A percentile compares a stretch with the other conserved stretches of the same genome.
These are phyloP conservation scores for Phaethornis superciliosus DNA, from an alignment of 2,113 vertebrate species.

Conservation along the genomic window DNA sequence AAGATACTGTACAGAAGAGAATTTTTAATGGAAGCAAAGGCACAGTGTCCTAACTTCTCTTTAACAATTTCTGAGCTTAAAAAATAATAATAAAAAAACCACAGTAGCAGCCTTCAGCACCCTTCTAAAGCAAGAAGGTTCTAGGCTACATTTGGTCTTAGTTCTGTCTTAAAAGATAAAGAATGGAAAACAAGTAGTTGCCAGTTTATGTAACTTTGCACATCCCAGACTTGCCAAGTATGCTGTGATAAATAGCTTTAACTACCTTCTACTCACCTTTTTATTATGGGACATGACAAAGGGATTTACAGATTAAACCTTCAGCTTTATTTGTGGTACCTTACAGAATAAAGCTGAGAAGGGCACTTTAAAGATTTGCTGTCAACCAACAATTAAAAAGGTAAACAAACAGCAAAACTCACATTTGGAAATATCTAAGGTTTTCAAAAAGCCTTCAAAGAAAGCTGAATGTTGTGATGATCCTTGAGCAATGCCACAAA, in stretches of 20 bases:
- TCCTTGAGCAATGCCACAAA: neutral
- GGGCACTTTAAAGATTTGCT: neutral
- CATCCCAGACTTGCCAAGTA: slow-evolving; percentile 2
- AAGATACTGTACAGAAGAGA: neutral
- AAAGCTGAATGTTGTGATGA: neutral
- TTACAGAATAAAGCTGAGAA: neutral
- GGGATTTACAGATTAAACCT: slow-evolving; percentile 20
- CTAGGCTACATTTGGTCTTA: slow-evolving; percentile 1
- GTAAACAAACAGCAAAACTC: neutral
- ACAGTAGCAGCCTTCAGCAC: neutral
- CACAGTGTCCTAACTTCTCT: neutral
- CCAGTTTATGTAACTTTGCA: slow-evolving; percentile 35
- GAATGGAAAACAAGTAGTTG: neutral
- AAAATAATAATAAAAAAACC: neutral
- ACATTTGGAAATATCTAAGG: neutral
- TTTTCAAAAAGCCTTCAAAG: neutral
- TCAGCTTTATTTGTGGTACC: neutral
- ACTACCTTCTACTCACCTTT: slow-evolving; percentile 5
- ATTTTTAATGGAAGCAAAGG: neutral
- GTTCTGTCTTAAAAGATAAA: neutral
- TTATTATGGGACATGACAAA: neutral
- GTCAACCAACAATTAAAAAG: neutral
- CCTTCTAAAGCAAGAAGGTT: neutral
- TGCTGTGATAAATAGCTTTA: slow-evolving; percentile 20
- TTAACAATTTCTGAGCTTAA: neutral